Evolutionary conservation across 2,888 invertebrate genomes (phyloP), one percentile per base, ranked within the genome.

Genomic region (Drosophila paramelanica): DNA sequence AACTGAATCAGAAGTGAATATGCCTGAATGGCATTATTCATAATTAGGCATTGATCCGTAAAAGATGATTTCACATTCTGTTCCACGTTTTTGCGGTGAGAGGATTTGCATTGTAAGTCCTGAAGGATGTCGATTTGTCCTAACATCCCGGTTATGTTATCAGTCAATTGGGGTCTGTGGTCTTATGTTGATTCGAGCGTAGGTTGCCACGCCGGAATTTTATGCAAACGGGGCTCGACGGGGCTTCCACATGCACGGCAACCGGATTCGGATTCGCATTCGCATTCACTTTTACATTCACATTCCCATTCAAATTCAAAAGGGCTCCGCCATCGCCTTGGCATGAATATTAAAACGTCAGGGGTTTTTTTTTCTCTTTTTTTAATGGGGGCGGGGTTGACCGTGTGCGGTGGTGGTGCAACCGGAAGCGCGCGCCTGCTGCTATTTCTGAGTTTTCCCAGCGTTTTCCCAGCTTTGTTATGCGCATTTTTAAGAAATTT

Each of bases 21-120:
- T 31, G 43, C 68, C 70, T 82, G 89, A 89, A 82, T 82, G 90
- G 90, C 88, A 90, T 91, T 89, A 84, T 79, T 82, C 81, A 73
- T 82, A 88, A 90, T 90, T 88, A 90, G 78, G 77, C 90, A 91
- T 85, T 90, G 89, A 91, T 84, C 85, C 89, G 81, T 80, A 67
- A 91, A 91, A 90, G 91, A 90, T 91, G 91, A 89, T 90, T 91
- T 91, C 73, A 64, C 70, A 76, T 72, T 71, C 75, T 64, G 61
- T 64, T 78, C 46, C 59, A 64, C 31, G 31, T 10, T 72, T 67
- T 59, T 70, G 77, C 79, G 71, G 88, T 75, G 79, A 81, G 85
- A 80, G 89, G 86, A 86, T 86, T 86, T 86, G 89, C 89, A 89
- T 86, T 75, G 75, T 66, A 52, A 58, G 53, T 67, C 61, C 61